Base-by-base conservation (phyloP, 2,888 invertebrate genomes). In the Geotrupes spiniger region DNA sequence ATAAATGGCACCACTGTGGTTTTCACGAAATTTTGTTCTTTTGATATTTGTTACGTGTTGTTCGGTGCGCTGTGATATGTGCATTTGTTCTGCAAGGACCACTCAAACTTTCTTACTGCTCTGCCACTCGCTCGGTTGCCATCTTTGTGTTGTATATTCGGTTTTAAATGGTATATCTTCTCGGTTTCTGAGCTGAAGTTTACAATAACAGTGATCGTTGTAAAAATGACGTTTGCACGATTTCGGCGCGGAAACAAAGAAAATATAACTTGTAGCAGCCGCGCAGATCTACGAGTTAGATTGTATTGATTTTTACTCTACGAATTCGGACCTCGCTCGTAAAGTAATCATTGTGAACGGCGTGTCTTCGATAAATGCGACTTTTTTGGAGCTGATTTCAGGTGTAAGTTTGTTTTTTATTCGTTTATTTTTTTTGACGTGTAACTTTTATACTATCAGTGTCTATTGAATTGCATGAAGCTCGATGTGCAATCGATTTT, bases 11-110 rank as follows among this genome's bases (percentile, higher is more conserved):
- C 10, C 33, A 15, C 15, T 33, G 12, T 10, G 33, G 11, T 33
- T 15, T 33, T 33, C 14, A 33, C 5, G 11, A 14, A 10, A 14
- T 14, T 14, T 46, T 42, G 42, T 42, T 52, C 56, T 57, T 54
- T 48, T 53, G 54, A 48, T 58, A 58, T 56, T 61, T 66, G 64
- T 67, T 68, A 59, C 63, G 63, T 73, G 71, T 74, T 73, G 72
- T 70, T 69, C 66, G 69, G 69, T 71, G 69, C 71, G 71, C 71
- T 73, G 70, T 71, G 67, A 70, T 63, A 62, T 74, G 71, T 73
- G 72, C 74, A 74, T 74, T 73, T 72, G 76, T 77, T 73, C 75
- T 81, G 83, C 84, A 85, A 85, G 85, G 85, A 85, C 85, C 85
- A 84, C 84, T 85, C 85, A 85, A 85, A 82, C 74, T 78, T 81